A percentile compares a stretch with the other conserved stretches of the same genome.
These are phyloP conservation scores for Ips nitidus DNA, from an alignment of 1,140 invertebrate species.

Conservation along the genomic window DNA sequence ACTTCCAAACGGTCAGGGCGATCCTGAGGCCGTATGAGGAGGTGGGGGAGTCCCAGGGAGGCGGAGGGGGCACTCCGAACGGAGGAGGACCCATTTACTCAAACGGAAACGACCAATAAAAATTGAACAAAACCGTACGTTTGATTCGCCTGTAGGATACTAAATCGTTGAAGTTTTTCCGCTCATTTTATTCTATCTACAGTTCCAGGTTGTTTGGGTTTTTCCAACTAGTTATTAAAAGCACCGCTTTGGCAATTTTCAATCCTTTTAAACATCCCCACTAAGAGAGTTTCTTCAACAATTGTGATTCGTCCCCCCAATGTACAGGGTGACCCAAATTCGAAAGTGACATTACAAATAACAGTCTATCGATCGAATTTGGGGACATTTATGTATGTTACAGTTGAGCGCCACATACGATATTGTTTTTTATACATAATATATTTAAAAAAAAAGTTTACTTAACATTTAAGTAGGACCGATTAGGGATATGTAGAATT, in stretches of 20 bases:
- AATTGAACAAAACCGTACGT: slow-evolving; percentile 17
- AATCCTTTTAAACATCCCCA: not conserved
- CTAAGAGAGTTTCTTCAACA: no score
- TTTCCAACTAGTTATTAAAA: slow-evolving; percentile 1
- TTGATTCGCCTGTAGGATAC: not conserved
- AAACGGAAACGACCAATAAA: slow-evolving; percentile 21
- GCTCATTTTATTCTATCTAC: not conserved
- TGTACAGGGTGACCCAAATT: no score
- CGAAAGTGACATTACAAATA: no score
- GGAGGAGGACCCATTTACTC: not conserved
- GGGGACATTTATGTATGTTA: no score
- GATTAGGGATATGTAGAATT: not conserved
- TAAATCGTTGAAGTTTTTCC: not conserved
- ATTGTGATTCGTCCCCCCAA: no score
- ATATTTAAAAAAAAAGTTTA: no score
- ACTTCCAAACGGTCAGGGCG: slow-evolving; percentile 74
- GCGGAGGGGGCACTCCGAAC: slow-evolving; percentile 36
- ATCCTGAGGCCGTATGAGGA: slow-evolving; percentile 63
- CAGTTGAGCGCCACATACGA: no score
- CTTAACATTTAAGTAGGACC: not conserved
- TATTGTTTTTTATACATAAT: no score
- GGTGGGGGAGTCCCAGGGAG: slow-evolving; percentile 44
- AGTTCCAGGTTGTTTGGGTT: not conserved
- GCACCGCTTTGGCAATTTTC: not conserved
- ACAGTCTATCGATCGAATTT: no score